phyloP scores from a whole-genome alignment of 2,888 invertebrate genomes.

The Spodoptera picta region DNA sequence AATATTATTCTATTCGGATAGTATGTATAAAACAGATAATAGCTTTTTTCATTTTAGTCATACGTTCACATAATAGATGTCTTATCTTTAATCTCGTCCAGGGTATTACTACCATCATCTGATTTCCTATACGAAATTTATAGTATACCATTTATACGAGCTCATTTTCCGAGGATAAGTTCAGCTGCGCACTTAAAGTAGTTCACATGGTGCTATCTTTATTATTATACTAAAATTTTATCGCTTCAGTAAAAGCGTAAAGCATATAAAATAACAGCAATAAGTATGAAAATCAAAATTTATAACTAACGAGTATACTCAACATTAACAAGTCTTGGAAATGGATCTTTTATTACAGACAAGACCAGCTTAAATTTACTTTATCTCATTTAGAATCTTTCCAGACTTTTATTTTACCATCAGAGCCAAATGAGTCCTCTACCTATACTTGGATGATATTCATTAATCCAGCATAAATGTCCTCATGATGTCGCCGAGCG shows the following conservation, averaged over 20 bases:
- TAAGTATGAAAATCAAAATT: conserved; percentile 81
- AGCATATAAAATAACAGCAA: conserved; percentile 71
- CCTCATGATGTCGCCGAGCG: conserved; percentile 26
- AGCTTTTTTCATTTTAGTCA: too few relatives aligned
- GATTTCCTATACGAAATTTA: conserved; percentile 42
- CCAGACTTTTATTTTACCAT: conserved; percentile 67
- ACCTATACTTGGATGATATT: conserved; percentile 37
- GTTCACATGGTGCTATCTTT: conserved; percentile 53
- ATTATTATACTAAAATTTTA: conserved; percentile 66
- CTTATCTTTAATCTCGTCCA: conserved; percentile 35
- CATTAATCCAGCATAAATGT: conserved; percentile 40
- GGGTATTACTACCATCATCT: conserved; percentile 32
- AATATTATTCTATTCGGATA: neutral
- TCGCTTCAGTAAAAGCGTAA: conserved; percentile 62
- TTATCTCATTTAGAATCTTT: conserved; percentile 58
- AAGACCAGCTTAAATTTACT: conserved; percentile 61
- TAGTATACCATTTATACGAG: conserved; percentile 44
- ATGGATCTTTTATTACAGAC: conserved; percentile 75
- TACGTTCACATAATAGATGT: neutral
- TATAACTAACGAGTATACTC: conserved; percentile 81
- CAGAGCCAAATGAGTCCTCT: conserved; percentile 59
- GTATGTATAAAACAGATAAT: too few relatives aligned
- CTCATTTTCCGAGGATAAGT: conserved; percentile 41
- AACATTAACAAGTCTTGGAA: conserved; percentile 79
- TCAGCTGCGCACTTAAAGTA: conserved; percentile 54